Evolutionary conservation across 1,140 invertebrate species (phyloP).

Genomic region (Hypsibius dujardini): DNA sequence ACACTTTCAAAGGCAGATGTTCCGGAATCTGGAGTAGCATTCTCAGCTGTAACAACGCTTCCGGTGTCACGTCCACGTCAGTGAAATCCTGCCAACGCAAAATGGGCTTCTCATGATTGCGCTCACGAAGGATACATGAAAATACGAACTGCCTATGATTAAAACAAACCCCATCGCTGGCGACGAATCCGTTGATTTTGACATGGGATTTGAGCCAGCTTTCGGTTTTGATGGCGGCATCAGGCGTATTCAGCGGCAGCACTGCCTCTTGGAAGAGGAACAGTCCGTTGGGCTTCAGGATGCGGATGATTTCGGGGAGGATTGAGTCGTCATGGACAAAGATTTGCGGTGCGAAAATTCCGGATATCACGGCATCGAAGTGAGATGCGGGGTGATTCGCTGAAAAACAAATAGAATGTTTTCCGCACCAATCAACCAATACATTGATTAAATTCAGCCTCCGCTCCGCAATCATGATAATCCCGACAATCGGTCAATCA

Average conservation of each 20-base stretch:
- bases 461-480: too few relatives aligned
- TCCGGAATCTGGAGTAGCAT: background rate
- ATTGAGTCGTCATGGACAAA: conserved; percentile 26
- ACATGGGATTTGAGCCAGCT: conserved; percentile 19
- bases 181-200: conserved; percentile 9
- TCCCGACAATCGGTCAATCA: too few relatives aligned
- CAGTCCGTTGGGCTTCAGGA: conserved; percentile 33
- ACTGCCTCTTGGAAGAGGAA: conserved; percentile 30
- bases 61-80: background rate
- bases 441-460: too few relatives aligned
- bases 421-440: too few relatives aligned
- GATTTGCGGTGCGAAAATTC: conserved; percentile 29
- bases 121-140: too few relatives aligned
- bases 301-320: conserved; percentile 33
- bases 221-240: conserved; percentile 17
- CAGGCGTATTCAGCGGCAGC: conserved; percentile 15
- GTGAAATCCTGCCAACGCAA: conserved; percentile 6
- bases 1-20: background rate
- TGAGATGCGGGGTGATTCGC: conserved; percentile 30
- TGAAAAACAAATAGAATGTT: conserved; percentile 22
- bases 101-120: too few relatives aligned
- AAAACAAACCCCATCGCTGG: conserved; percentile 17
- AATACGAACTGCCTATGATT: too few relatives aligned
- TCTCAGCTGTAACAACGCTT: background rate
- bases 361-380: conserved; percentile 33